Evolutionary conservation across 2,888 invertebrate genomes (phyloP).

Genomic region (Eupithecia centaureata): DNA sequence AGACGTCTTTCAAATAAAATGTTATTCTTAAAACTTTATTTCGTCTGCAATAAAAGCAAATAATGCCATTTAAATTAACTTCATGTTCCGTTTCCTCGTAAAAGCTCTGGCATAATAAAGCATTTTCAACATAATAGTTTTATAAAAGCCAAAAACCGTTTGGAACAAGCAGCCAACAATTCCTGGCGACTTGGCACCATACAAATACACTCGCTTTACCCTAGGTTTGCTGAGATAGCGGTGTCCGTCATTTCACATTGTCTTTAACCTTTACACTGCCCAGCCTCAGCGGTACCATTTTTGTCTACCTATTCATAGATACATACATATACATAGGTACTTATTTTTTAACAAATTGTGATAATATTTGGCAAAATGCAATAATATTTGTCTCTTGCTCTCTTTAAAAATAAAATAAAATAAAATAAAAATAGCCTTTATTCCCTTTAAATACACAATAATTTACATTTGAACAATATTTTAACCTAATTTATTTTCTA

Average conservation of each 20-base stretch:
- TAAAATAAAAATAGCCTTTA: too few species aligned
- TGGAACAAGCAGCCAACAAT: constrained; percentile 26
- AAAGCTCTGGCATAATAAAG: constrained; percentile 22
- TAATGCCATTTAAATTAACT: constrained; percentile 11
- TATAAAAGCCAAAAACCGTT: constrained; percentile 31
- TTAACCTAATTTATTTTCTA: too few species aligned
- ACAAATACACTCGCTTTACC: constrained; percentile 39
- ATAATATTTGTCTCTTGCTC: neutral
- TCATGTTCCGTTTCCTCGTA: constrained; percentile 7
- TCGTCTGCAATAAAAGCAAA: neutral
- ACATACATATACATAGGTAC: too few species aligned
- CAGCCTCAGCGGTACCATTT: too few species aligned
- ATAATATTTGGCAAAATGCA: neutral
- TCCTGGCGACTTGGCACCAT: constrained; percentile 49
- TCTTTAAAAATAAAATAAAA: too few species aligned
- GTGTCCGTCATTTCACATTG: neutral
- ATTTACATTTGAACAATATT: too few species aligned
- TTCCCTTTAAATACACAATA: too few species aligned
- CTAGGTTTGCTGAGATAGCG: constrained; percentile 1
- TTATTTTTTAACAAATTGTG: neutral
- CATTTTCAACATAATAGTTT: constrained; percentile 31
- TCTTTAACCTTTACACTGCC: too few species aligned
- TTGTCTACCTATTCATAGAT: too few species aligned
- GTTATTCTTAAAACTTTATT: neutral
- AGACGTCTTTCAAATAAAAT: neutral